Base-by-base conservation (phyloP, 2,113 vertebrate species). In the Nematolebias whitei region DNA sequence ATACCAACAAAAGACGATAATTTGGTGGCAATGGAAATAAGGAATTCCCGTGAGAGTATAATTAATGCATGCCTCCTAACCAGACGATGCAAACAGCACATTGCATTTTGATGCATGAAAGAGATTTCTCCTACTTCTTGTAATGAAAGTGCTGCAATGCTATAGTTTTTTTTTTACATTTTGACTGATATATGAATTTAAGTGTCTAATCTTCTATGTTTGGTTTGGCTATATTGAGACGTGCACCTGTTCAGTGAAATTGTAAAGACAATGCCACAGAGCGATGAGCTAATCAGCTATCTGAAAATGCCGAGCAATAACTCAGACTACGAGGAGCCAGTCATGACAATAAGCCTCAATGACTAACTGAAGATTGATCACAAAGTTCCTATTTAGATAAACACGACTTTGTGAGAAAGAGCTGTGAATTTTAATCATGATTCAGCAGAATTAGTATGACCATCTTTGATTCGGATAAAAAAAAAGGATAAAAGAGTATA, bases 61-160 rank as follows among this genome's bases (percentile, higher is more conserved):
- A 92, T 88, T 87, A 91, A 92, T 91, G 88, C 68, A 63, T 86
- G 83, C 85, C 87, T 86, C 68, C 72, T 71, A 92, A 90, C 80
- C 83, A 82, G 78, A 81, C 60, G 59, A 44, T 44, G 54, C 56
- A 71, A 89, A 81, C 71, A 65, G 71, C 81, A 79, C 63, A 45
- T 54, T 79, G 76, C 71, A 66, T 79, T 74, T 80, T 79, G 70
- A 55, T 69, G 63, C 71, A 80, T 77, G 60, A 58, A 69, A 73
- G 58, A 68, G 13, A 68, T 65, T 49, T 55, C 49, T 64, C 15
- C 44, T 44, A 22, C 57, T 68, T 47, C n/a, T 54, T 12, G 35
- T 50, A 45, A 24, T 43, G 24, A 50, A 32, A 57, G 26, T 19
- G n/a, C 32, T 20, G 56, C 35, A 29, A 45, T 23, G 29, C 4